These are phyloP conservation scores for Tenthredo distinguenda DNA, from an alignment of 2,888 invertebrate genomes.

Conservation along the genomic window DNA sequence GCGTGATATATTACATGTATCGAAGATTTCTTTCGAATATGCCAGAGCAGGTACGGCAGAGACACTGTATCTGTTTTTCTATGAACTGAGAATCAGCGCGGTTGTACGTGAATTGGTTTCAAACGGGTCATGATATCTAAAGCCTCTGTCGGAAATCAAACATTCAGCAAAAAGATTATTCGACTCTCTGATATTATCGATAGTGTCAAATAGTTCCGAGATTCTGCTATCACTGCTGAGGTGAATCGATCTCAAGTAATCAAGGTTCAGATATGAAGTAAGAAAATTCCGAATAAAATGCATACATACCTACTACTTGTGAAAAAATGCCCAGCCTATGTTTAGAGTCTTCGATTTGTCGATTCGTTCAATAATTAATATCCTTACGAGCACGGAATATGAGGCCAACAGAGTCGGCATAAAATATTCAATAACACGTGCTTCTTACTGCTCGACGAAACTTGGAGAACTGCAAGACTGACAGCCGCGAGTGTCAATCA, in stretches of 20 bases:
- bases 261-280: neutral
- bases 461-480: neutral
- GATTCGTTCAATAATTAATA: constrained; percentile 20
- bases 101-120: constrained; percentile 39
- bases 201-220: neutral
- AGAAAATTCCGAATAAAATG: neutral
- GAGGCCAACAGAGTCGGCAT: neutral
- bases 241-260: neutral
- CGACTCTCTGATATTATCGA: constrained; percentile 1
- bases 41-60: constrained; percentile 8
- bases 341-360: constrained; percentile 25
- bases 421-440: constrained; percentile 8
- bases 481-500: constrained; percentile 11
- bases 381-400: neutral
- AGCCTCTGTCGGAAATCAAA: constrained; percentile 7
- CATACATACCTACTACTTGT: neutral
- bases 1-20: constrained; percentile 50
- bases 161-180: neutral
- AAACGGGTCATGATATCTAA: constrained; percentile 29
- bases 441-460: neutral
- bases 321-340: neutral
- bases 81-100: constrained; percentile 42
- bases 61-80: constrained; percentile 13
- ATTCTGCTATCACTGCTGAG: neutral
- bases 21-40: constrained; percentile 37